Conservation (phyloP, 1,140 invertebrate genomes). For the Schmidtea mediterranea region DNA sequence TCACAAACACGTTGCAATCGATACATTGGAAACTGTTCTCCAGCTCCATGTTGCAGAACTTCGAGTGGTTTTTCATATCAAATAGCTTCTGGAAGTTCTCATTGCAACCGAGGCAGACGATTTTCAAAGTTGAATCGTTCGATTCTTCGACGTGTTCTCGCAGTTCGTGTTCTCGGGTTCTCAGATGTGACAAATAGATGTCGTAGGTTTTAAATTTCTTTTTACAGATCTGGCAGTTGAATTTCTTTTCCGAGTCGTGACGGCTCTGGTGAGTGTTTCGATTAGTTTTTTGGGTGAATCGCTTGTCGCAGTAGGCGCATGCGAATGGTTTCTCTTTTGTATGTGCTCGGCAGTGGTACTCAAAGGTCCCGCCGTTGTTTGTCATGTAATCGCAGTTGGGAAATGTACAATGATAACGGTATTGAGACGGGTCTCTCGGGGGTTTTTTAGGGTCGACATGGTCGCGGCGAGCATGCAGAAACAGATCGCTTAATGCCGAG, state of each 20-base stretch:
- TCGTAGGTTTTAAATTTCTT: not conserved
- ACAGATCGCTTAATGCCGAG: not conserved
- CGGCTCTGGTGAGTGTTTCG: constrained; percentile 8
- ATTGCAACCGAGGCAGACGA: not conserved
- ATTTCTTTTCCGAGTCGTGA: constrained; percentile 4
- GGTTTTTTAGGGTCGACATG: not conserved
- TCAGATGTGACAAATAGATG: not conserved
- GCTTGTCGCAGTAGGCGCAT: constrained; percentile 11
- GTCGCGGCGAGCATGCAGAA: not conserved
- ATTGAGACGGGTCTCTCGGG: not conserved
- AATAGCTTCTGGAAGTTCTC: not conserved
- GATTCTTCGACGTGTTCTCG: not conserved
- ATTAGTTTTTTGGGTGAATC: constrained; percentile 7
- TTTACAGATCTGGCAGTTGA: not conserved
- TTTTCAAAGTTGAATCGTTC: not conserved
- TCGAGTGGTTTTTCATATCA: not conserved
- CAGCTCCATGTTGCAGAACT: not conserved
- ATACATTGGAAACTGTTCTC: not conserved
- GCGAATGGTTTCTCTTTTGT: constrained; percentile 8
- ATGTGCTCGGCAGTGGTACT: constrained; percentile 7
- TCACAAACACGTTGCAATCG: not conserved
- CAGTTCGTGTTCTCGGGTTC: not conserved
- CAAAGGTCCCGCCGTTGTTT: constrained; percentile 4
- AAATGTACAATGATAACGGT: not conserved
- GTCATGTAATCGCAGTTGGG: not conserved